Evolutionary conservation across 2,888 invertebrate species (phyloP), one percentile per base, ranked within the genome.

Genomic region (Chirona hameri): DNA sequence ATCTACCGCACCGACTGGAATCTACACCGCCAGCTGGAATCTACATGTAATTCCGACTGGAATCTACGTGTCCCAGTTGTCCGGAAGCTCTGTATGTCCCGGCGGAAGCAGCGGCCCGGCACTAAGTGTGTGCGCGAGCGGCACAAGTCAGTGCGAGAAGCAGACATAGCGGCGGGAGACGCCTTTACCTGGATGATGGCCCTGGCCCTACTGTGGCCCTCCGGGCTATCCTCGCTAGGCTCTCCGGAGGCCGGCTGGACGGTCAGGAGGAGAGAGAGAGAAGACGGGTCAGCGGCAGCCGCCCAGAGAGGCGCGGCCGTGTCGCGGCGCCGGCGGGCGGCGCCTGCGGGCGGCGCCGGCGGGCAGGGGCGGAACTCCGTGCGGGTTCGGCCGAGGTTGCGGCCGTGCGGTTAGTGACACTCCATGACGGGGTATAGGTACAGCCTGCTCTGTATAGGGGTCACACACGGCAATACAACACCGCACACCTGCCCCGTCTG

Each of bases 111-210:
- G 52, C 52, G 52, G 18, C 27, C 72, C 72, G 72, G 29, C 15
- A 18, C 9, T 69, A 27, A 9, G 52, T 48, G 79, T 48, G 79
- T 9, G 79, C 27, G 81, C 29, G 52, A 7, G n/a, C 21, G 18
- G 48, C 55, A 81, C 52, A 12, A 12, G 12, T 52, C 52, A 52
- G 52, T 52, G 81, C n/a, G 81, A 24, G 52, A 46, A 29, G 15
- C 48, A 24, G 52, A 52, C 29, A 81, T n/a, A n/a, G 39, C 29
- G 31, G 52, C 15, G 81, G 31, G 46, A 18, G 81, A 24, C 31
- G 31, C 29, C 18, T 83, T 84, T 84, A 84, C 84, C 84, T 84
- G 84, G 31, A 84, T 84, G 72, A 84, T 83, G 57, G 84, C 84
- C 60, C 83, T 82, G 60, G 84, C 84, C 80, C 83, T 84, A 82